These are phyloP conservation scores for Drosophila pachea DNA, from an alignment of 1,140 invertebrate genomes.

Conservation along the genomic window DNA sequence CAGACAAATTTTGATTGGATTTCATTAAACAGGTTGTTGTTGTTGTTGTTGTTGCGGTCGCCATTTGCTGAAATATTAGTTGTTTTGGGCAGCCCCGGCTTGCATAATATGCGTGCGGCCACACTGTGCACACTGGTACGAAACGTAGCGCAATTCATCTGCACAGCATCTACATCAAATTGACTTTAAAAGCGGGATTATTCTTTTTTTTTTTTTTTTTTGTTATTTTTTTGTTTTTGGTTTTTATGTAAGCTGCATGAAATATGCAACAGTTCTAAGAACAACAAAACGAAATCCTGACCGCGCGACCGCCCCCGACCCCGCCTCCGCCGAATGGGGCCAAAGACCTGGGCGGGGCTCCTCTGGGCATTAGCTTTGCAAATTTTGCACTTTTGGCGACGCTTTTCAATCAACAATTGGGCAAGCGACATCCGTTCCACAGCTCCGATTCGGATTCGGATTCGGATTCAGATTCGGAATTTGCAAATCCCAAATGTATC, in stretches of 20 bases:
- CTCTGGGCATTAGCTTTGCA: conserved; percentile 53
- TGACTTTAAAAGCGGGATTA: conserved; percentile 37
- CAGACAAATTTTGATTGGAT: conserved; percentile 42
- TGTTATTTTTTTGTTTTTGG: neutral
- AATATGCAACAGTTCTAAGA: conserved; percentile 63
- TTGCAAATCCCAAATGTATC: conserved; percentile 12
- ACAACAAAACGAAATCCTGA: neutral
- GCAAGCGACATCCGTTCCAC: conserved; percentile 60
- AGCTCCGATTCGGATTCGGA: neutral
- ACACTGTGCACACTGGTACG: conserved; percentile 2
- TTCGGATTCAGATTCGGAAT: neutral
- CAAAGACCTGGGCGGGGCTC: neutral
- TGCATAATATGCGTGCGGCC: neutral
- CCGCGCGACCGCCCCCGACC: neutral
- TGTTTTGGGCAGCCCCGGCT: neutral
- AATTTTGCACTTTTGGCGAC: conserved; percentile 68
- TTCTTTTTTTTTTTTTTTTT: too few relatives aligned
- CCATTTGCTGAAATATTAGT: conserved; percentile 5
- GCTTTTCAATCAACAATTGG: conserved; percentile 62
- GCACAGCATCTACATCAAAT: conserved; percentile 36
- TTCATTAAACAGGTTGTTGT: conserved; percentile 33
- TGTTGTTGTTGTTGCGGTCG: too few relatives aligned
- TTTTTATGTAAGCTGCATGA: conserved; percentile 38
- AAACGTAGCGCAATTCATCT: neutral
- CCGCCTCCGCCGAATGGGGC: conserved; percentile 27